Conservation (phyloP, 2,888 invertebrate genomes). For the Lasioglossum morio region DNA sequence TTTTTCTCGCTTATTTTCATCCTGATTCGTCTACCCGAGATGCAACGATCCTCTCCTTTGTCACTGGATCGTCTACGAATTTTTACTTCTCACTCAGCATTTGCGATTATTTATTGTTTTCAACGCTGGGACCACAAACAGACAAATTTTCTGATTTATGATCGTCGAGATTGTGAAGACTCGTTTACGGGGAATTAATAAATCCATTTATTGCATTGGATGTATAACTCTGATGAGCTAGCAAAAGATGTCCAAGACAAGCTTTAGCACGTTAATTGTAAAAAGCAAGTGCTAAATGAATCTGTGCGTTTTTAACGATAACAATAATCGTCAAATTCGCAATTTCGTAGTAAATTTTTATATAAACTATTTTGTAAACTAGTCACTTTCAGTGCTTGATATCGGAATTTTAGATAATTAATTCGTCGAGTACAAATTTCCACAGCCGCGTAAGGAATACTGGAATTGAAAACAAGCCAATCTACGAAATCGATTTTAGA, state of each 20-base stretch:
- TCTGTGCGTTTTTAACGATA: no score
- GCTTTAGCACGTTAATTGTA: no score
- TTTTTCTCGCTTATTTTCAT: background rate
- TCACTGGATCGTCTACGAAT: background rate
- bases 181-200: background rate
- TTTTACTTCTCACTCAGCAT: background rate
- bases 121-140: background rate
- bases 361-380: no score
- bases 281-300: no score
- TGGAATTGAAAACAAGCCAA: background rate
- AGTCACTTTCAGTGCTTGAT: no score
- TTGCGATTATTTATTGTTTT: background rate
- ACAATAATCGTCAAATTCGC: no score
- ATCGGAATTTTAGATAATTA: background rate
- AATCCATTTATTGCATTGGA: background rate
- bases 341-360: no score
- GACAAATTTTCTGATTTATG: background rate
- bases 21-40: background rate
- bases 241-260: no score
- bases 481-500: background rate
- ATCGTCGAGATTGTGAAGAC: background rate
- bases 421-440: background rate
- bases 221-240: no score
- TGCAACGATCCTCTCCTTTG: background rate
- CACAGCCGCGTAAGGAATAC: background rate